Conservation (phyloP, 2,113 vertebrate species). For the Synchiropus splendidus region DNA sequence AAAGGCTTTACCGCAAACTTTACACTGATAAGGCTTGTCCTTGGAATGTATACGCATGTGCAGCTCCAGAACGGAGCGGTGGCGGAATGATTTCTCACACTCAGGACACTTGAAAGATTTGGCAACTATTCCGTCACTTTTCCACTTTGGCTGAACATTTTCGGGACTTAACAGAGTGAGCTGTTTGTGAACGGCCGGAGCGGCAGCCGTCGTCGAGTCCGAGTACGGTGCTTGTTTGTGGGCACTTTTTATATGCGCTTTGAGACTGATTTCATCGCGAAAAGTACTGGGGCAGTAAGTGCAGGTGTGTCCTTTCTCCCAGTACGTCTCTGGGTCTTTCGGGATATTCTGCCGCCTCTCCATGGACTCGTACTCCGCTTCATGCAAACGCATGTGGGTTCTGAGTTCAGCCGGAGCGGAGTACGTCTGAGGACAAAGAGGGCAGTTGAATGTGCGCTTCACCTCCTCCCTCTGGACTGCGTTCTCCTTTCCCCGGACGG, state of each 20-base stretch:
- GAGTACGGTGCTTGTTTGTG: constrained; percentile 45
- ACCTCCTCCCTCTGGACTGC: constrained; percentile 28
- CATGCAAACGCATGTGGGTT: constrained; percentile 66
- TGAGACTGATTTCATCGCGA: constrained; percentile 48
- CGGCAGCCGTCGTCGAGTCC: constrained; percentile 14
- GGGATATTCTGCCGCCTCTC: constrained; percentile 25
- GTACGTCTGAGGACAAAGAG: constrained; percentile 58
- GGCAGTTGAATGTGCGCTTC: constrained; percentile 53
- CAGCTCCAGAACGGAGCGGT: constrained; percentile 67
- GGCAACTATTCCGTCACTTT: constrained; percentile 26
- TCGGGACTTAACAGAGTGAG: constrained; percentile 20
- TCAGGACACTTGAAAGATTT: constrained; percentile 61
- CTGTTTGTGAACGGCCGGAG: constrained; percentile 20
- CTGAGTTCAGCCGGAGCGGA: constrained; percentile 50
- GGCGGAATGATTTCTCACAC: constrained; percentile 66
- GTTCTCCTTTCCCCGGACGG: constrained; percentile 47
- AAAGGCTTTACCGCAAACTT: constrained; percentile 66
- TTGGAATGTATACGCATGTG: constrained; percentile 71
- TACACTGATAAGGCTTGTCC: constrained; percentile 69
- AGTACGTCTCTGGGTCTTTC: constrained; percentile 23
- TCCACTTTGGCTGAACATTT: constrained; percentile 26
- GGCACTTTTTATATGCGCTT: constrained; percentile 46
- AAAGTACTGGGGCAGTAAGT: constrained; percentile 57
- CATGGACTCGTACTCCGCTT: constrained; percentile 53
- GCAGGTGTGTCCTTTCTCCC: constrained; percentile 51